A percentile compares a stretch with the other conserved stretches of the same genome.
phyloP scores from a whole-genome alignment of 2,113 vertebrate species.

The Tetraodon nigroviridis region DNA sequence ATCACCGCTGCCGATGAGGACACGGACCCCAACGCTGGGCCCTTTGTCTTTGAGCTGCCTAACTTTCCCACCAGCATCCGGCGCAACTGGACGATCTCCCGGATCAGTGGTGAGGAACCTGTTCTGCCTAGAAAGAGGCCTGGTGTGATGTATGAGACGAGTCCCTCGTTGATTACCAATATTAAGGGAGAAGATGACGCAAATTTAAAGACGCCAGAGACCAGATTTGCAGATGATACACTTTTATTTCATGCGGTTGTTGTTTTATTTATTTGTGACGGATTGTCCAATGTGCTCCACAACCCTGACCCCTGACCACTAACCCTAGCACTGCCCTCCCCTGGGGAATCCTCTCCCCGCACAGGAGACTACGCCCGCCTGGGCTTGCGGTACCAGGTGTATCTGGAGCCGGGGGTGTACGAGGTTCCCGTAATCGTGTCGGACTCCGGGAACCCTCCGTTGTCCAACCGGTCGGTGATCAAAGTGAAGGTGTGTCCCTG shows the following conservation, averaged over 20 bases:
- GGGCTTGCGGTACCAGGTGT: conserved; percentile 80
- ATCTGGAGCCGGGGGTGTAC: conserved; percentile 89
- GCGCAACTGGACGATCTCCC: conserved; percentile 94
- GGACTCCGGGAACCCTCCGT: conserved; percentile 91
- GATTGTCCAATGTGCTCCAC: too few species aligned
- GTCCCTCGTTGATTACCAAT: too few species aligned
- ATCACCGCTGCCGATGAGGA: conserved; percentile 90
- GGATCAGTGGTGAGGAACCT: conserved; percentile 84
- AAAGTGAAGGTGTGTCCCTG: conserved; percentile 97
- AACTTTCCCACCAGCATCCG: conserved; percentile 79
- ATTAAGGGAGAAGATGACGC: neutral
- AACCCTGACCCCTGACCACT: too few species aligned
- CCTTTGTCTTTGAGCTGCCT: conserved; percentile 94
- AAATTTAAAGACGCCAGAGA: too few species aligned
- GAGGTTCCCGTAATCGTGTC: conserved; percentile 89
- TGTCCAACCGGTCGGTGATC: conserved; percentile 89
- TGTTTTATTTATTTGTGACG: too few species aligned
- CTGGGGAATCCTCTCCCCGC: neutral
- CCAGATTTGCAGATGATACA: too few species aligned
- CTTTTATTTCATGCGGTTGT: too few species aligned
- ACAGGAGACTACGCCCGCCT: conserved; percentile 90
- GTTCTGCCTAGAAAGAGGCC: neutral
- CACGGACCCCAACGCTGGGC: conserved; percentile 88
- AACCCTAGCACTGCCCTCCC: too few species aligned
- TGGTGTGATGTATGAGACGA: too few species aligned